A percentile compares a stretch with the other conserved stretches of the same genome.
These are phyloP conservation scores for Gyrodactylus bullatarudis DNA, from an alignment of 1,140 invertebrate genomes.

Conservation along the genomic window DNA sequence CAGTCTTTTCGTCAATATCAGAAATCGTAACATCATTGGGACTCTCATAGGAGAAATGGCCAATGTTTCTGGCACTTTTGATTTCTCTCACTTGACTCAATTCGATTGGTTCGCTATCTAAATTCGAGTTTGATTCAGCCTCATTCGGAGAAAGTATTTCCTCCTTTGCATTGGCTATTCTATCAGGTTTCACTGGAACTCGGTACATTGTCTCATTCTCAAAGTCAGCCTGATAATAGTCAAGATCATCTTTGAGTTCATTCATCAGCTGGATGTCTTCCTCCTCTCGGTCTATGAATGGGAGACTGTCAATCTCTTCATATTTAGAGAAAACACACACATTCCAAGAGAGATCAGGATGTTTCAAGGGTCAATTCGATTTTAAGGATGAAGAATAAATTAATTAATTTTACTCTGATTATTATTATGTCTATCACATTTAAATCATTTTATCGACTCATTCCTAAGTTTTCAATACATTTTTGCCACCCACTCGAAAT, in stretches of 20 bases:
- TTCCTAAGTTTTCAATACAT: too few relatives aligned
- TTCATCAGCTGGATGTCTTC: not conserved
- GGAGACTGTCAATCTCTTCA: not conserved
- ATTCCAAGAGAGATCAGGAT: too few relatives aligned
- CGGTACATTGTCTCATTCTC: not conserved
- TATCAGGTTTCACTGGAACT: not conserved
- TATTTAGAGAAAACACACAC: too few relatives aligned
- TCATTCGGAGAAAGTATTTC: not conserved
- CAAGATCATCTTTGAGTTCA: not conserved
- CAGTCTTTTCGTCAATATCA: not conserved
- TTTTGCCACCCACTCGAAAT: too few relatives aligned
- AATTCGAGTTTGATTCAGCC: not conserved
- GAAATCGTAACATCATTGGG: not conserved
- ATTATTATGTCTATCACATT: too few relatives aligned
- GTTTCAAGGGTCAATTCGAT: too few relatives aligned
- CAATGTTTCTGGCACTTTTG: not conserved
- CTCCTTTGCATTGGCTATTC: not conserved
- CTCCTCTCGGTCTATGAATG: not conserved
- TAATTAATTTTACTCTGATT: too few relatives aligned
- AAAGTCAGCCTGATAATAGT: not conserved
- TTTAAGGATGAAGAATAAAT: too few relatives aligned
- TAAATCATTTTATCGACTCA: too few relatives aligned
- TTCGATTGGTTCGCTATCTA: not conserved
- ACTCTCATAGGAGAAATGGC: not conserved
- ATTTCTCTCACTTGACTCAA: not conserved